Conservation (phyloP, 2,797 vertebrate genomes). For the Lepus townsendii region DNA sequence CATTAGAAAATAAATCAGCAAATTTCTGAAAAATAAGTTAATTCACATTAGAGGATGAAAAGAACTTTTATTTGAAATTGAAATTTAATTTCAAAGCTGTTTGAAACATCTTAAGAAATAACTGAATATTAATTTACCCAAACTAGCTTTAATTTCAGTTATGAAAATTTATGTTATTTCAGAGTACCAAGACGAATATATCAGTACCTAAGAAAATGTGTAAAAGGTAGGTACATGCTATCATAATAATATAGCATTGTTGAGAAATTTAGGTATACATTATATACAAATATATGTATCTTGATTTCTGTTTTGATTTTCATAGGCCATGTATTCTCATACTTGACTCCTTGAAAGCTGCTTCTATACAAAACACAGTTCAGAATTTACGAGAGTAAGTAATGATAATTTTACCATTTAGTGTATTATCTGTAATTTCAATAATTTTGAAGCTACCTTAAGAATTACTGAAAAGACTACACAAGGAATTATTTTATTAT, state of each 20-base stretch:
- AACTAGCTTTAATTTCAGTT: constrained; percentile 66
- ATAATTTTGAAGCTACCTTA: constrained; percentile 61
- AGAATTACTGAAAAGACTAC: constrained; percentile 53
- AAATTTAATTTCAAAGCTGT: constrained; percentile 76
- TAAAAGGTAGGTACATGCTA: constrained; percentile 91
- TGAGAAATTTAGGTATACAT: constrained; percentile 47
- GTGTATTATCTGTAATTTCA: constrained; percentile 50
- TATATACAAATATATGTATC: neutral
- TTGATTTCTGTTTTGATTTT: constrained; percentile 73
- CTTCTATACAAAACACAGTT: constrained; percentile 94
- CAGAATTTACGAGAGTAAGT: constrained; percentile 98
- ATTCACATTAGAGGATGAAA: constrained; percentile 49
- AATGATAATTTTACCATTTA: constrained; percentile 56
- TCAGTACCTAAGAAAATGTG: constrained; percentile 88
- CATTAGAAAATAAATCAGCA: constrained; percentile 49
- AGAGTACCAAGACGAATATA: constrained; percentile 88
- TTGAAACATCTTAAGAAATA: constrained; percentile 66
- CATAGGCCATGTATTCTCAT: constrained; percentile 97
- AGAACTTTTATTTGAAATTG: constrained; percentile 62
- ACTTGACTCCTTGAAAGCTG: constrained; percentile 97
- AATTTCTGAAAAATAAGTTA: constrained; percentile 30
- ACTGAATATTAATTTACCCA: constrained; percentile 86
- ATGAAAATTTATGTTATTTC: constrained; percentile 81
- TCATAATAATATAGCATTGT: neutral
- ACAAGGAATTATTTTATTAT: constrained; percentile 52